A percentile compares a stretch with the other conserved stretches of the same genome.
Evolutionary conservation across 2,113 vertebrate genomes (phyloP).

Genomic region (Talpa occidentalis): DNA sequence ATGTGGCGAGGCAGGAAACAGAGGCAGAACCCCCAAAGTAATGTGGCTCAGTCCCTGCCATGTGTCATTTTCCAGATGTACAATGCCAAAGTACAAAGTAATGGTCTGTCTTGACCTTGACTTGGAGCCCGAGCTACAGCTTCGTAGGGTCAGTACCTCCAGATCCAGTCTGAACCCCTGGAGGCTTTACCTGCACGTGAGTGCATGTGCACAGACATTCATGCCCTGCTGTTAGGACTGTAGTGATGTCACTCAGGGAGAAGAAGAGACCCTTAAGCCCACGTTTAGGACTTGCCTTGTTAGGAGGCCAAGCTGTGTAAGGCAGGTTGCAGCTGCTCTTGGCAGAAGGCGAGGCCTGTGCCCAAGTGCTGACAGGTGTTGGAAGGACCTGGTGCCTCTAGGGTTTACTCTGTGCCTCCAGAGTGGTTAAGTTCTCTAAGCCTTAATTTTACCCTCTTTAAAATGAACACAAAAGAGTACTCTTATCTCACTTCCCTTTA

Average conservation of each 20-base stretch:
- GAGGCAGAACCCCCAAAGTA: not conserved
- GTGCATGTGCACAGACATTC: not conserved
- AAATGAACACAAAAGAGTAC: not conserved
- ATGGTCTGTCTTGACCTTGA: not conserved
- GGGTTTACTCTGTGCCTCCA: not conserved
- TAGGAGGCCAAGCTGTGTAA: not conserved
- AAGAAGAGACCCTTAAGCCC: not conserved
- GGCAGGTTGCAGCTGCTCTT: not conserved
- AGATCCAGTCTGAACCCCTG: not conserved
- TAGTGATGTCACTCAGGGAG: not conserved
- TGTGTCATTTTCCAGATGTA: not conserved
- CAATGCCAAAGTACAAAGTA: not conserved
- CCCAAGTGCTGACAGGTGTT: not conserved
- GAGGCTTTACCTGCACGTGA: not conserved
- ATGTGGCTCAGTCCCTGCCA: not conserved
- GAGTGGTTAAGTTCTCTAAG: not conserved
- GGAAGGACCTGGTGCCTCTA: not conserved
- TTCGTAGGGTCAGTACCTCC: not conserved
- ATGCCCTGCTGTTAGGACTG: not conserved
- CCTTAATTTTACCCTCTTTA: not conserved
- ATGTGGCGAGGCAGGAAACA: not conserved
- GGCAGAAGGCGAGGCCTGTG: not conserved
- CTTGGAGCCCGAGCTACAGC: not conserved
- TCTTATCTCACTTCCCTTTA: constrained; percentile 15
- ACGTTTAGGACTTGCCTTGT: not conserved